Percentiles rank a stretch among this genome's conserved stretches.
Evolutionary conservation across 2,113 vertebrate species (phyloP).

Genomic region (Oncorhynchus mykiss): DNA sequence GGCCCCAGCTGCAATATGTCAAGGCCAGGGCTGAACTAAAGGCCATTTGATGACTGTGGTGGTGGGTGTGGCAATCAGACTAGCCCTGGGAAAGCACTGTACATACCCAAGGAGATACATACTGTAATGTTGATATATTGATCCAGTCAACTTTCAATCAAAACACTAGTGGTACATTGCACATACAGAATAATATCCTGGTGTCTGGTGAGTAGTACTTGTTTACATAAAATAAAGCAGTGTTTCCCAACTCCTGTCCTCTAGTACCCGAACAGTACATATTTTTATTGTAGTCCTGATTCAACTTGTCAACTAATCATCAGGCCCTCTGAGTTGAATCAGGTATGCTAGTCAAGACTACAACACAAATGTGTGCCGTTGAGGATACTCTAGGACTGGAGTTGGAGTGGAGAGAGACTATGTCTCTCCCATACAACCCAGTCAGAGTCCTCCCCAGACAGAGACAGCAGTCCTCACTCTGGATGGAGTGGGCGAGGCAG

Average conservation of each 20-base stretch:
- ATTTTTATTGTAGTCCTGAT: no score
- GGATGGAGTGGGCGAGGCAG: conserved; percentile 54
- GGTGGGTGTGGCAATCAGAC: neutral
- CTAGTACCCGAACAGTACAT: no score
- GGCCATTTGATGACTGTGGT: conserved; percentile 1
- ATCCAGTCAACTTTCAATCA: neutral
- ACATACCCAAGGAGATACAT: neutral
- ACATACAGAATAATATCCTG: neutral
- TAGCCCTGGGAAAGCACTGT: neutral
- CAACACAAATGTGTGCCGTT: no score
- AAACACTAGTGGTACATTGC: neutral
- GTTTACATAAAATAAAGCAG: neutral
- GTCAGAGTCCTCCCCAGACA: neutral
- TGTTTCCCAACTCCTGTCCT: no score
- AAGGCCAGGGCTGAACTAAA: neutral
- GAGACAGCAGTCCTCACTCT: conserved; percentile 61
- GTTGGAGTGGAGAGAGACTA: neutral
- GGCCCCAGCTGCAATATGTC: neutral
- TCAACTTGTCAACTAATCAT: no score
- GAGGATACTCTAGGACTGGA: no score
- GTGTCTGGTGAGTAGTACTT: neutral
- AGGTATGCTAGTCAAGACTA: no score
- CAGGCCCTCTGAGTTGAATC: no score
- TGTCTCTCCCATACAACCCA: neutral
- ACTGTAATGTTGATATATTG: neutral